These are phyloP conservation scores for Phenganax subtilis DNA, from an alignment of 92 coral and sea anemone species.

Conservation along the genomic window DNA sequence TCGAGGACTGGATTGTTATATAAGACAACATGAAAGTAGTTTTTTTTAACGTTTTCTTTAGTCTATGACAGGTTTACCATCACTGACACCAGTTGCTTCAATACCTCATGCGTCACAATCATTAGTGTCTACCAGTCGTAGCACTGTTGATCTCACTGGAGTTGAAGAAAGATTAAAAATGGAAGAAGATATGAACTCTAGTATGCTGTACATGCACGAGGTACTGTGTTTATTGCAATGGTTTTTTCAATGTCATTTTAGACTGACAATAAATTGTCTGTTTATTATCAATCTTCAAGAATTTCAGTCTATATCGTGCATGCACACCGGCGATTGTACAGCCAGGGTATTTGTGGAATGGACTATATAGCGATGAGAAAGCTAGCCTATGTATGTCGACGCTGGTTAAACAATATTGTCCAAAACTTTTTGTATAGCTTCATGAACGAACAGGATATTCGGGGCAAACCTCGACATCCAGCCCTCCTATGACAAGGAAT, in stretches of 20 bases:
- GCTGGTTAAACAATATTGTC: neutral
- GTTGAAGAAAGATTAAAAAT: conserved; percentile 67
- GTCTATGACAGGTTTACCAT: conserved; percentile 58
- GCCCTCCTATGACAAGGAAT: neutral
- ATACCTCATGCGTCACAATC: conserved; percentile 61
- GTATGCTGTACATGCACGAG: conserved; percentile 92
- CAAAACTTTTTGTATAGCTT: conserved; percentile 18
- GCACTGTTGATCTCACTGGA: conserved; percentile 61
- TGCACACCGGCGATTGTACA: neutral
- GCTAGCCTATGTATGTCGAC: too few species aligned
- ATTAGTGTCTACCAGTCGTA: conserved; percentile 53
- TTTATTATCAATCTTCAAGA: too few species aligned
- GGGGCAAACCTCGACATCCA: neutral
- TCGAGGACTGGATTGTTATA: too few species aligned
- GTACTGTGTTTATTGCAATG: conserved; percentile 27
- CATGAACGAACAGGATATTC: conserved; percentile 29
- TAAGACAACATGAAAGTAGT: too few species aligned
- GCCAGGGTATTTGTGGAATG: neutral
- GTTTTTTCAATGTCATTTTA: neutral
- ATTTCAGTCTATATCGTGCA: too few species aligned
- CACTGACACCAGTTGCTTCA: conserved; percentile 65
- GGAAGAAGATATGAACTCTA: conserved; percentile 81
- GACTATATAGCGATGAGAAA: too few species aligned
- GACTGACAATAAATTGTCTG: neutral
- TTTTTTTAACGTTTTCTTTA: too few species aligned